Conservation (phyloP, 2,888 invertebrate genomes). For the Phrixothrix hirtus region DNA sequence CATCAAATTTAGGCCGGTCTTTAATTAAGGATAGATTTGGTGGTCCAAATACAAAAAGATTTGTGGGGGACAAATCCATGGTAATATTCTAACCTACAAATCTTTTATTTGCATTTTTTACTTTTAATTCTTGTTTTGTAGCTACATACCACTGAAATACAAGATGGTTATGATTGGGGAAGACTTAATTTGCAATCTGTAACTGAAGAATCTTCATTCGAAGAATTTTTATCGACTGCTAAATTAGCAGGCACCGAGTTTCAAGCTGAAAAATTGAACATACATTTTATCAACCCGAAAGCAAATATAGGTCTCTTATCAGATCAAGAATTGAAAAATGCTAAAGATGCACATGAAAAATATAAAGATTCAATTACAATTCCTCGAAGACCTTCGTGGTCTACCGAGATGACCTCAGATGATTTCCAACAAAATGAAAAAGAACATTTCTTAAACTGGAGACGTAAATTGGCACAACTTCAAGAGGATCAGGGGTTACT, state of each 20-base stretch:
- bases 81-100: slow-evolving; percentile 55
- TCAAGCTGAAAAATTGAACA: slow-evolving; percentile 85
- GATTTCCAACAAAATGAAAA: slow-evolving; percentile 80
- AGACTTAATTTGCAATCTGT: slow-evolving; percentile 88
- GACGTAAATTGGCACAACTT: slow-evolving; percentile 76
- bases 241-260: slow-evolving; percentile 94
- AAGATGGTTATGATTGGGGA: slow-evolving; percentile 92
- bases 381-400: slow-evolving; percentile 88
- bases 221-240: slow-evolving; percentile 94
- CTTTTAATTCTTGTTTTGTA: no score
- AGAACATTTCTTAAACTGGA: slow-evolving; percentile 88
- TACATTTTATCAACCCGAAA: slow-evolving; percentile 71
- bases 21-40: slow-evolving; percentile 78
- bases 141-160: slow-evolving; percentile 85
- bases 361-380: slow-evolving; percentile 71
- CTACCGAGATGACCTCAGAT: slow-evolving; percentile 71
- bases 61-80: slow-evolving; percentile 74
- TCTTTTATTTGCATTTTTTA: no score
- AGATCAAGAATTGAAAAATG: slow-evolving; percentile 60
- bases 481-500: slow-evolving; percentile 80
- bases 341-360: slow-evolving; percentile 61
- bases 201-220: slow-evolving; percentile 93
- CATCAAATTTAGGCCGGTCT: slow-evolving; percentile 64
- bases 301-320: slow-evolving; percentile 65
- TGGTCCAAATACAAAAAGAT: slow-evolving; percentile 64